These are phyloP conservation scores for Dicycla oo DNA, from an alignment of 2,888 invertebrate genomes.

Conservation along the genomic window DNA sequence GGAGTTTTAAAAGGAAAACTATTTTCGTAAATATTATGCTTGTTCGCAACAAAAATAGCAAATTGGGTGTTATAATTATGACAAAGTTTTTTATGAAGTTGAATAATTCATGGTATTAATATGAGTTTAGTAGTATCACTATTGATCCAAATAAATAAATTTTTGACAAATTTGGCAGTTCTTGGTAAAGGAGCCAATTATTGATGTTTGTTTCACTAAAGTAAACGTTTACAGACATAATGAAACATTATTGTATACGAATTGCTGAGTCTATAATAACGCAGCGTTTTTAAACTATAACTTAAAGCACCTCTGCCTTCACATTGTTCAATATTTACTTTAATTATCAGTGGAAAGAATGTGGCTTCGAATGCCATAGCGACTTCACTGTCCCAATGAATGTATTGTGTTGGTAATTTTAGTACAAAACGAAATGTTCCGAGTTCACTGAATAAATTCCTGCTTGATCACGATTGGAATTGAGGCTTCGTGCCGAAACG, in stretches of 20 bases:
- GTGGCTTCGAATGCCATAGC: conserved; percentile 37
- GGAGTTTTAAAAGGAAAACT: conserved; percentile 29
- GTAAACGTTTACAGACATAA: not conserved
- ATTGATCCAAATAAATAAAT: conserved; percentile 5
- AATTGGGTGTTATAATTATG: conserved; percentile 39
- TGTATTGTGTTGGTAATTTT: conserved; percentile 56
- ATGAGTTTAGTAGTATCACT: conserved; percentile 6
- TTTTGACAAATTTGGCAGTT: not conserved
- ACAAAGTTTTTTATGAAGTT: conserved; percentile 1
- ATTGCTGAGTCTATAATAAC: not conserved
- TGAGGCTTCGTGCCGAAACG: conserved; percentile 55
- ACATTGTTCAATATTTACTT: conserved; percentile 55
- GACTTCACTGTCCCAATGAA: conserved; percentile 44
- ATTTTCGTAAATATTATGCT: conserved; percentile 15
- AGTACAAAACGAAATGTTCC: conserved; percentile 59
- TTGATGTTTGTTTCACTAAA: not conserved
- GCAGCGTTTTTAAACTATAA: conserved; percentile 18
- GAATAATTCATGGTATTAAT: conserved; percentile 15
- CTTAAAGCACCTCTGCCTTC: conserved; percentile 22
- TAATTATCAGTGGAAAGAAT: conserved; percentile 60
- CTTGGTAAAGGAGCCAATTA: not conserved
- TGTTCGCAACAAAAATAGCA: conserved; percentile 18
- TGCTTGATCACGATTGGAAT: conserved; percentile 61
- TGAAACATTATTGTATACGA: not conserved
- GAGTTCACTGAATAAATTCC: conserved; percentile 64